A percentile compares a stretch with the other conserved stretches of the same genome.
phyloP scores from a whole-genome alignment of 2,797 vertebrate species.

The Australoheros facetus region DNA sequence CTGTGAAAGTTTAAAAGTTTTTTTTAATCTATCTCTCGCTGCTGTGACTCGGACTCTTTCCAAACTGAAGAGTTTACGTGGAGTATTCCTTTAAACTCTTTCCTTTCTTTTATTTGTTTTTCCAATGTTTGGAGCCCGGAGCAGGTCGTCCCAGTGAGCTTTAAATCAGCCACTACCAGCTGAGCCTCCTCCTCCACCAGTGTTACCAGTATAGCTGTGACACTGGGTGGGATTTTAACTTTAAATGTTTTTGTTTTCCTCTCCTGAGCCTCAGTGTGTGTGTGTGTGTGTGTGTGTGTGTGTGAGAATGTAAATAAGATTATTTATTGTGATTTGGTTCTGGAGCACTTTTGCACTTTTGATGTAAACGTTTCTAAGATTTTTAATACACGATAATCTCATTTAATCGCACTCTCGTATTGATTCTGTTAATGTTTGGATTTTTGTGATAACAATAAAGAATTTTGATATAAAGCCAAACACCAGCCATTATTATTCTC shows the following conservation, averaged over 20 bases:
- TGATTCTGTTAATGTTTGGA: constrained; percentile 4
- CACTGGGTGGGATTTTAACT: not conserved
- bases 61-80: not conserved
- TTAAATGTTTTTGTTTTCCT: not conserved
- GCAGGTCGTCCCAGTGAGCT: not conserved
- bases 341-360: constrained; percentile 74
- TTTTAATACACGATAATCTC: constrained; percentile 23
- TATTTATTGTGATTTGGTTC: constrained; percentile 64
- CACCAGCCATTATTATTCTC: not conserved
- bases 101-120: not conserved
- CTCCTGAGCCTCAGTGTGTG: constrained; percentile 31
- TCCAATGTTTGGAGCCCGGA: not conserved
- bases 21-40: not conserved
- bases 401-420: constrained; percentile 5
- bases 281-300: constrained; percentile 31
- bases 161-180: constrained; percentile 11
- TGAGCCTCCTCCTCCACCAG: constrained; percentile 33
- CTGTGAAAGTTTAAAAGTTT: not conserved
- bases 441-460: constrained; percentile 55
- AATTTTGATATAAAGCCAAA: constrained; percentile 44
- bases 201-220: constrained; percentile 6
- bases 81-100: not conserved
- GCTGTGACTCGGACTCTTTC: not conserved
- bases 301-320: constrained; percentile 36
- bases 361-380: constrained; percentile 18